Evolutionary conservation across 2,888 invertebrate genomes (phyloP).

Genomic region (Pristionchus arcanus): DNA sequence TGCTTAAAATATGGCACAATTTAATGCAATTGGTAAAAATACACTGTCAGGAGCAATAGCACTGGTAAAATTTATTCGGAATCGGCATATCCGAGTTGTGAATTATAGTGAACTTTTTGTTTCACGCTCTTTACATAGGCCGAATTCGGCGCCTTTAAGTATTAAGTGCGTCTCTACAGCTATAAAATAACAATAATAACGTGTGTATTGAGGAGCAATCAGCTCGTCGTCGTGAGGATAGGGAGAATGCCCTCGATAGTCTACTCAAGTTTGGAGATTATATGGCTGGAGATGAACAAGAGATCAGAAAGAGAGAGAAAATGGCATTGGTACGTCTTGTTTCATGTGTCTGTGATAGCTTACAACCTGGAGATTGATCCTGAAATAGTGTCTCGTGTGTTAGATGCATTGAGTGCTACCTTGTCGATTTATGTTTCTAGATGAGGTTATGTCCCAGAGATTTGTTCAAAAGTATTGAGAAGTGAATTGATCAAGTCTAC

Average conservation of each 20-base stretch:
- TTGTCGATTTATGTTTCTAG: not conserved
- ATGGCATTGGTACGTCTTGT: conserved; percentile 23
- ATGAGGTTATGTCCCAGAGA: not conserved
- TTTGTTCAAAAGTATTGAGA: not conserved
- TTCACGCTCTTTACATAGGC: not conserved
- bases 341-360: too few species aligned
- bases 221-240: conserved; percentile 58
- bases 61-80: not conserved
- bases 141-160: not conserved
- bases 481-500: not conserved
- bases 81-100: not conserved
- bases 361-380: too few species aligned
- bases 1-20: too few species aligned
- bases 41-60: too few species aligned
- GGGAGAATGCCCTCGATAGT: conserved; percentile 69
- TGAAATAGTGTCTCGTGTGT: too few species aligned
- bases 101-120: not conserved
- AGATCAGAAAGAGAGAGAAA: conserved; percentile 58
- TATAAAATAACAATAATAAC: not conserved
- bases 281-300: conserved; percentile 72
- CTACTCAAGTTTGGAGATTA: conserved; percentile 76
- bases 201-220: not conserved
- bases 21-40: too few species aligned
- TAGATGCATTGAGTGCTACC: not conserved
- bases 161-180: too few species aligned